These are phyloP conservation scores for Zaprionus ghesquierei DNA, from an alignment of 1,140 invertebrate genomes.

Conservation along the genomic window DNA sequence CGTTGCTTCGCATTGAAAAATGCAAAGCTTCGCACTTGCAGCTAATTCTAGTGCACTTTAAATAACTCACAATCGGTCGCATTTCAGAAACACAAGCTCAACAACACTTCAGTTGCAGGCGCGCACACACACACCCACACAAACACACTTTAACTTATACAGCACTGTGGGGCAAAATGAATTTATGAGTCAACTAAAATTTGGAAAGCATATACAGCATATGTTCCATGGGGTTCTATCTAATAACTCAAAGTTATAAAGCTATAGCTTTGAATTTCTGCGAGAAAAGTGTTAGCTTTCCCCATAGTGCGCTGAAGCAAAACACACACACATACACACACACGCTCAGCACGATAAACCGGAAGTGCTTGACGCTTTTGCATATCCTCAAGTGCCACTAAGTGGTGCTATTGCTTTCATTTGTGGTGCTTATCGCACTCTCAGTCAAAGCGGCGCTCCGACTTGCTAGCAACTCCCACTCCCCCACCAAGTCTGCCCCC, in stretches of 20 bases:
- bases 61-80: slow-evolving; percentile 40
- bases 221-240: too few species aligned
- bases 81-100: slow-evolving; percentile 22
- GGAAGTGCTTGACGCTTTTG: slow-evolving; percentile 73
- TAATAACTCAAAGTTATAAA: too few species aligned
- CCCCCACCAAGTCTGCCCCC: slow-evolving; percentile 1
- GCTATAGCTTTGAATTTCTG: too few species aligned
- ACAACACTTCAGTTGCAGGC: background rate
- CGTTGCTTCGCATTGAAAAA: background rate
- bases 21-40: background rate
- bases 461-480: slow-evolving; percentile 10
- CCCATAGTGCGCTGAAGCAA: background rate
- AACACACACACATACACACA: slow-evolving; percentile 3
- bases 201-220: too few species aligned
- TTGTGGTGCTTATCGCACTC: slow-evolving; percentile 64
- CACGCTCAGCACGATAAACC: slow-evolving; percentile 39
- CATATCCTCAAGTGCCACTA: slow-evolving; percentile 78
- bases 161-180: too few species aligned
- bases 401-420: slow-evolving; percentile 72
- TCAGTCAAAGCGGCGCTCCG: slow-evolving; percentile 35
- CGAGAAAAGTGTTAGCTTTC: background rate
- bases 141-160: background rate
- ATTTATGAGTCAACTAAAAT: too few species aligned
- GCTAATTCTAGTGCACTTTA: slow-evolving; percentile 38
- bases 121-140: background rate